Conservation (phyloP, 2,113 vertebrate genomes). For the Leptobrachium leishanense region DNA sequence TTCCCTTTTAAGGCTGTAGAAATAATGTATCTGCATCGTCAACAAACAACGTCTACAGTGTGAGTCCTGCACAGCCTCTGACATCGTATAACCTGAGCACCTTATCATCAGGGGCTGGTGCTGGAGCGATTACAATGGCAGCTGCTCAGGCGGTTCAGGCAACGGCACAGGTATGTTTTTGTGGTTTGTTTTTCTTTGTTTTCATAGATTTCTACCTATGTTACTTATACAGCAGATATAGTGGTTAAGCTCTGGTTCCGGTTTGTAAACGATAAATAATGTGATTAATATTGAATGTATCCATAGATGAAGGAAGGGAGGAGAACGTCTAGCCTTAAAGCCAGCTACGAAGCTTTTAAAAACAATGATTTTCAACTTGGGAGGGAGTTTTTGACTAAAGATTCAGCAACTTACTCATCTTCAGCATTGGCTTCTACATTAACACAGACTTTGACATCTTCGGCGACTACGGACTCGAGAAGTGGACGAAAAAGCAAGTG, state of each 20-base stretch:
- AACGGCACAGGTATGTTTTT: slow-evolving; percentile 84
- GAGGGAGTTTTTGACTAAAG: slow-evolving; percentile 89
- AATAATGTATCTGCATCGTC: slow-evolving; percentile 82
- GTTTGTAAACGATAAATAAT: background rate
- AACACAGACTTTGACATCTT: slow-evolving; percentile 82
- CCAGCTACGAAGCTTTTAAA: slow-evolving; percentile 98
- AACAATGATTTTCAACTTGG: slow-evolving; percentile 95
- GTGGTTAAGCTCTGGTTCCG: background rate
- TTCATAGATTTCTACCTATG: background rate
- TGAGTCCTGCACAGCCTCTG: slow-evolving; percentile 89
- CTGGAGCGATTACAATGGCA: slow-evolving; percentile 96
- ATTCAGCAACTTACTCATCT: slow-evolving; percentile 78
- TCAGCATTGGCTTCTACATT: slow-evolving; percentile 93
- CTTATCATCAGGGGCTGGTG: slow-evolving; percentile 79
- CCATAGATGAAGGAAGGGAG: slow-evolving; percentile 96
- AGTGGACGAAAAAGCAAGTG: slow-evolving; percentile 97
- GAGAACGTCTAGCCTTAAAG: slow-evolving; percentile 93
- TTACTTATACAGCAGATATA: background rate
- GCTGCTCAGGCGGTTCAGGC: slow-evolving; percentile 98
- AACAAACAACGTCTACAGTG: slow-evolving; percentile 87
- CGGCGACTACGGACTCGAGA: slow-evolving; percentile 81
- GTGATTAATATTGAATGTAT: background rate
- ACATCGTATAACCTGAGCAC: slow-evolving; percentile 91
- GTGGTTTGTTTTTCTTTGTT: background rate
- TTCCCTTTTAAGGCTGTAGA: slow-evolving; percentile 81